A percentile compares a stretch with the other conserved stretches of the same genome.
These are phyloP conservation scores for western clawed frog (Xenopus tropicalis) DNA, from an alignment of 2,113 vertebrate genomes.

Conservation along the genomic window DNA sequence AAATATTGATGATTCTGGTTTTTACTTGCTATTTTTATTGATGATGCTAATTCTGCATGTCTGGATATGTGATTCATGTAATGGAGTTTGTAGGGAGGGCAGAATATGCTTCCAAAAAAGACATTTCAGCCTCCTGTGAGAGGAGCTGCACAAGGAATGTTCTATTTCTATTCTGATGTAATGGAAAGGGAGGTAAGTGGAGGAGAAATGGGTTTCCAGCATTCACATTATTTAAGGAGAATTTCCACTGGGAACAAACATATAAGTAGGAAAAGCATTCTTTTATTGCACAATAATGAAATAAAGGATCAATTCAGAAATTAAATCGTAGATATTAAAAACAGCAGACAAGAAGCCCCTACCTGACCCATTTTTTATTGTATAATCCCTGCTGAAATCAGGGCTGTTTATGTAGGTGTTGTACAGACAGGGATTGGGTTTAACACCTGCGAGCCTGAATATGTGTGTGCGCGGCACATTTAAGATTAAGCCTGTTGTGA, in stretches of 20 bases:
- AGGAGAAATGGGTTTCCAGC: background rate
- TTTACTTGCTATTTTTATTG: background rate
- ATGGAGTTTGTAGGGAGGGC: slow-evolving; percentile 8
- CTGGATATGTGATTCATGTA: background rate
- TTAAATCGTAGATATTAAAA: background rate
- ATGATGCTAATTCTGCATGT: background rate
- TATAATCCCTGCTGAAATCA: slow-evolving; percentile 25
- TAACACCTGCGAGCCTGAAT: slow-evolving; percentile 7
- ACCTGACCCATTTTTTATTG: slow-evolving; percentile 27
- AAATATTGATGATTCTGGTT: no score
- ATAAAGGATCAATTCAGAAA: background rate
- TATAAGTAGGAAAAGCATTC: background rate
- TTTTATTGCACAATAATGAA: background rate
- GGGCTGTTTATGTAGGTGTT: slow-evolving; percentile 10
- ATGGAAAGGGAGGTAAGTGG: slow-evolving; percentile 21
- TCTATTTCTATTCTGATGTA: slow-evolving; percentile 16
- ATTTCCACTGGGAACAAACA: background rate
- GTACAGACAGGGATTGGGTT: slow-evolving; percentile 17
- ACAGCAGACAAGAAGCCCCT: background rate
- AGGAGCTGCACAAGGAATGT: slow-evolving; percentile 25
- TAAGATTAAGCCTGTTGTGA: background rate
- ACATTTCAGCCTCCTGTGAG: slow-evolving; percentile 25
- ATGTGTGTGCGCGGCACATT: background rate
- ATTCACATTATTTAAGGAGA: background rate
- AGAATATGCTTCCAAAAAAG: slow-evolving; percentile 13